Conservation (phyloP, 2,113 vertebrate species). For the Vombatus ursinus region DNA sequence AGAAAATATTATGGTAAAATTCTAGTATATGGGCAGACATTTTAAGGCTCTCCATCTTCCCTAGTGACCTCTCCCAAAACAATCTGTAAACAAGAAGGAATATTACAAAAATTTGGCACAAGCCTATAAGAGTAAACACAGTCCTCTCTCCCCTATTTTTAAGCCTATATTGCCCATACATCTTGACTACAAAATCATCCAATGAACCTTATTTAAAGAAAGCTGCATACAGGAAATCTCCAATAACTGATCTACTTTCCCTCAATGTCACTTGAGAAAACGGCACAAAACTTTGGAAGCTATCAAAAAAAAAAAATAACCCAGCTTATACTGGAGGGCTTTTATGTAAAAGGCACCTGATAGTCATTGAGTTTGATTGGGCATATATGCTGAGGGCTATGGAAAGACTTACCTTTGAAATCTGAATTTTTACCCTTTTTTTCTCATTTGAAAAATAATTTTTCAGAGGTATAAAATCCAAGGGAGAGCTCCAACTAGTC, state of each 20-base stretch:
- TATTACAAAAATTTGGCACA: constrained; percentile 43
- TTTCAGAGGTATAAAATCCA: neutral
- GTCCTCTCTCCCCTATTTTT: neutral
- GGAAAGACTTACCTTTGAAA: constrained; percentile 33
- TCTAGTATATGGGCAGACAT: neutral
- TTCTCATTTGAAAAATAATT: neutral
- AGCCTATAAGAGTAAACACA: constrained; percentile 12
- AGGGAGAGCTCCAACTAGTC: neutral
- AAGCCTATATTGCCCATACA: neutral
- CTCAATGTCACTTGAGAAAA: constrained; percentile 53
- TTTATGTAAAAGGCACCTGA: constrained; percentile 67
- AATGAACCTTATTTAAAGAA: neutral
- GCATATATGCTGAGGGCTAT: constrained; percentile 65
- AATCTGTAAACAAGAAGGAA: constrained; percentile 36
- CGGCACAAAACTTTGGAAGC: constrained; percentile 39
- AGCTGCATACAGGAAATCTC: neutral
- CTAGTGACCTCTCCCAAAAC: constrained; percentile 3
- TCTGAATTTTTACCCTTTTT: neutral
- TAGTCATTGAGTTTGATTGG: constrained; percentile 65
- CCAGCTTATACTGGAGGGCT: neutral
- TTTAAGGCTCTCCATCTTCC: constrained; percentile 23
- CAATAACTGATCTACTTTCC: constrained; percentile 26
- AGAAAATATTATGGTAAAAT: constrained; percentile 4
- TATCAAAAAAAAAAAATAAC: neutral
- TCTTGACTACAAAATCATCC: constrained; percentile 53